Evolutionary conservation across 2,888 invertebrate species (phyloP).

Genomic region (Saturnia pavonia): DNA sequence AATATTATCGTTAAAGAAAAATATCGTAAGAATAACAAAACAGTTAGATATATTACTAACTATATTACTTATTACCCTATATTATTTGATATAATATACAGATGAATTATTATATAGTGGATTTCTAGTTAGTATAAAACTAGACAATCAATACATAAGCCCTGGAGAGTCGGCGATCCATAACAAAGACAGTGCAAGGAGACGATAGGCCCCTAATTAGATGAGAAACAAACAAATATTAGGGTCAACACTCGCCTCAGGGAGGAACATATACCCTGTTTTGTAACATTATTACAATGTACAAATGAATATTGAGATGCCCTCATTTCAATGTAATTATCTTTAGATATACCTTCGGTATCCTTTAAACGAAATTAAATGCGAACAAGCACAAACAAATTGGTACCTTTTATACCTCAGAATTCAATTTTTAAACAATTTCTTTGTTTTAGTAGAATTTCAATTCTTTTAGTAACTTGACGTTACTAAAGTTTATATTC

Average conservation of each 20-base stretch:
- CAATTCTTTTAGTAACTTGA: not conserved
- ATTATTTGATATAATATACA: too few relatives aligned
- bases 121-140: constrained; percentile 20
- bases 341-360: constrained; percentile 12
- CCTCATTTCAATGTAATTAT: constrained; percentile 51
- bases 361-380: not conserved
- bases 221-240: constrained; percentile 66
- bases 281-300: constrained; percentile 46
- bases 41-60: too few relatives aligned
- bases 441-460: not conserved
- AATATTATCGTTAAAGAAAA: too few relatives aligned
- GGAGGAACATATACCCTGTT: constrained; percentile 34
- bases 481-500: not conserved
- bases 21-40: too few relatives aligned
- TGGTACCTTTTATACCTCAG: not conserved
- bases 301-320: constrained; percentile 44
- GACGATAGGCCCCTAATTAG: constrained; percentile 63
- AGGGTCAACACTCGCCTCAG: constrained; percentile 55
- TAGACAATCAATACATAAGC: constrained; percentile 44
- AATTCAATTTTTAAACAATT: not conserved
- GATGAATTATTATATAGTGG: too few relatives aligned
- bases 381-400: not conserved
- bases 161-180: constrained; percentile 38
- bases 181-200: constrained; percentile 60
- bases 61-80: too few relatives aligned